Percentiles rank a stretch among this genome's conserved stretches.
phyloP scores from a whole-genome alignment of 2,113 vertebrate genomes.

The Meleagris gallopavo region DNA sequence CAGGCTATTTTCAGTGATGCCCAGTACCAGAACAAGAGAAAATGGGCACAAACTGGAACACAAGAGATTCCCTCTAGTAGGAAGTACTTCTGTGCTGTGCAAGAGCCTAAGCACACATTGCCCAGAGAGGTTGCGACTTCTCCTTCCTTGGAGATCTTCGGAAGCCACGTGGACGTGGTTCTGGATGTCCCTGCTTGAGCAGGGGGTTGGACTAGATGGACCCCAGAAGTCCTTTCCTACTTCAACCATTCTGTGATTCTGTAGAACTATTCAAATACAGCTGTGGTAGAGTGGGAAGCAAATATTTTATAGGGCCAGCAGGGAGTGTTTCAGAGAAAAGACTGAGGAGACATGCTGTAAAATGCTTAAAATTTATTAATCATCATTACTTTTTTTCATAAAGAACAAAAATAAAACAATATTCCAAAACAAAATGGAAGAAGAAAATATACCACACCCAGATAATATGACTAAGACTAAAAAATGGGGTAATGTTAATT shows the following conservation, averaged over 20 bases:
- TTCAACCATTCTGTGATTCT: background rate
- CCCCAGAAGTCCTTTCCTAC: background rate
- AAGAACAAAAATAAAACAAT: slow-evolving; percentile 46
- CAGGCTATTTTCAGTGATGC: background rate
- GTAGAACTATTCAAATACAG: background rate
- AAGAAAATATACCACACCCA: slow-evolving; percentile 56
- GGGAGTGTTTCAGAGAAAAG: background rate
- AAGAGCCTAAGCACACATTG: background rate
- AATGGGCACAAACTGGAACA: background rate
- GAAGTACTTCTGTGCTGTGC: background rate
- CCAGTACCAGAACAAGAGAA: background rate
- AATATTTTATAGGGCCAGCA: background rate
- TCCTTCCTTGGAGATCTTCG: background rate
- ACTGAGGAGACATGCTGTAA: slow-evolving; percentile 9
- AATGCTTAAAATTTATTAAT: slow-evolving; percentile 75
- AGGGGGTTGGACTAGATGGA: background rate
- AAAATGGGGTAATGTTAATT: slow-evolving; percentile 22
- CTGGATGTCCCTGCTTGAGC: background rate
- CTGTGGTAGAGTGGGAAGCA: background rate
- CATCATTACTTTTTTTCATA: background rate
- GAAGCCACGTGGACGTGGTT: background rate
- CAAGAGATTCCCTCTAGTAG: background rate
- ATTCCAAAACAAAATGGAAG: slow-evolving; percentile 39
- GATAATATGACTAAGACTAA: slow-evolving; percentile 16
- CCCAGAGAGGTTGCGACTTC: background rate